Base-by-base conservation (phyloP, 2,113 vertebrate species). In the Hippoglossus stenolepis region DNA sequence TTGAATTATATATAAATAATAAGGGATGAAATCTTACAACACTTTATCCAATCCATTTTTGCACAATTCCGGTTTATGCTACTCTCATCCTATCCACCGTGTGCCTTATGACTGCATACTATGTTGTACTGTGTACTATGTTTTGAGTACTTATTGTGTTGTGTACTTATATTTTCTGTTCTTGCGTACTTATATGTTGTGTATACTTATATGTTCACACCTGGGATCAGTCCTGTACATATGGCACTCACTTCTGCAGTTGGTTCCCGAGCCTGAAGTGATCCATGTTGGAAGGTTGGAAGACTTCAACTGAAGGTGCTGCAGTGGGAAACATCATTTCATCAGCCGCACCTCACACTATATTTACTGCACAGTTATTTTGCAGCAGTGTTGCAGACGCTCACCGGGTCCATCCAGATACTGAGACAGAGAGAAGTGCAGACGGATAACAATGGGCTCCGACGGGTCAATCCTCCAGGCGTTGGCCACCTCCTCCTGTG, bases 341-440 rank as follows among this genome's bases (percentile, higher is more conserved):
- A 40, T 80, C 18, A 63, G 14, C 23, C 0, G 10, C 10, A 9
- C n/a, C 45, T 70, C 45, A 67, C 26, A 45, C 15, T 43, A 66
- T 10, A 18, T 1, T 53, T 35, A 60, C 2, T 21, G 12, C 35
- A 3, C 38, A 18, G 57, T 28, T 4, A 43, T 53, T 24, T 56
- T 38, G 47, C 20, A 20, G 23, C 28, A 51, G 31, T 2, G 14
- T 70, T 67, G n/a, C 17, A 64, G 63, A 63, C 35, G 59, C 95
- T 96, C 91, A 98, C 97, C 96, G 3, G 97, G 96, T 84, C 97
- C 97, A 92, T 97, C 95, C 40, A 98, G 94, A 85, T 98, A 98
- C 90, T 96, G 96, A 64, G 97, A 97, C 54, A 95, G 93, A 71
- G 96, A 98, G 85, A 98, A 97, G 80, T 96, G 94, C 49, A 98